These are phyloP conservation scores for Crepidodera aurea DNA, from an alignment of 2,888 invertebrate genomes.

Conservation along the genomic window DNA sequence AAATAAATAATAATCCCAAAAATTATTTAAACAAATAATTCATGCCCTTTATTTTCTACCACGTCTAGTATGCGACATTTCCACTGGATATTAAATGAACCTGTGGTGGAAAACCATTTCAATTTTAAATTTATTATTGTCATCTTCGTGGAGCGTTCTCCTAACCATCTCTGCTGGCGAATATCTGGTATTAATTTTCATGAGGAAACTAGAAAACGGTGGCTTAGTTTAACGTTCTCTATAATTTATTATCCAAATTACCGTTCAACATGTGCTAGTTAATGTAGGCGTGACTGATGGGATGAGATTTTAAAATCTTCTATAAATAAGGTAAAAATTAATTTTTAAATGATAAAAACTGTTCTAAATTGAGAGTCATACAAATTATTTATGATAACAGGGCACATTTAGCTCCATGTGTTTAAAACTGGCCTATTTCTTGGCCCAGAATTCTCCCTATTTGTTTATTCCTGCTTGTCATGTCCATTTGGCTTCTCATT, in stretches of 20 bases:
- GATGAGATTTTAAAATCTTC: not conserved
- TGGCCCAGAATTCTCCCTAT: too few relatives aligned
- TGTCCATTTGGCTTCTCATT: too few relatives aligned
- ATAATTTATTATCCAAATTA: not conserved
- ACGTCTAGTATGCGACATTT: not conserved
- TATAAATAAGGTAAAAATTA: too few relatives aligned
- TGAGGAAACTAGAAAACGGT: not conserved
- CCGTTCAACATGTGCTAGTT: not conserved
- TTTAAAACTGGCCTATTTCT: too few relatives aligned
- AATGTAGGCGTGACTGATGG: not conserved
- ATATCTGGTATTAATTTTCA: not conserved
- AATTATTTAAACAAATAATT: too few relatives aligned
- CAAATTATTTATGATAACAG: too few relatives aligned
- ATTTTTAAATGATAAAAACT: too few relatives aligned
- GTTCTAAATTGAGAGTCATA: too few relatives aligned
- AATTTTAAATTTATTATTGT: not conserved
- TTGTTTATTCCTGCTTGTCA: too few relatives aligned
- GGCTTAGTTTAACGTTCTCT: not conserved
- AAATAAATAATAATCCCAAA: too few relatives aligned
- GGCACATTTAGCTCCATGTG: too few relatives aligned
- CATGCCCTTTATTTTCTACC: not conserved
- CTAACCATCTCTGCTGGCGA: not conserved
- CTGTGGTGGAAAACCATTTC: not conserved
- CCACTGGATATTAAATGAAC: not conserved
- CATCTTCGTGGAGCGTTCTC: not conserved